A percentile compares a stretch with the other conserved stretches of the same genome.
These are phyloP conservation scores for Myiozetetes cayanensis DNA, from an alignment of 2,113 vertebrate species.

Conservation along the genomic window DNA sequence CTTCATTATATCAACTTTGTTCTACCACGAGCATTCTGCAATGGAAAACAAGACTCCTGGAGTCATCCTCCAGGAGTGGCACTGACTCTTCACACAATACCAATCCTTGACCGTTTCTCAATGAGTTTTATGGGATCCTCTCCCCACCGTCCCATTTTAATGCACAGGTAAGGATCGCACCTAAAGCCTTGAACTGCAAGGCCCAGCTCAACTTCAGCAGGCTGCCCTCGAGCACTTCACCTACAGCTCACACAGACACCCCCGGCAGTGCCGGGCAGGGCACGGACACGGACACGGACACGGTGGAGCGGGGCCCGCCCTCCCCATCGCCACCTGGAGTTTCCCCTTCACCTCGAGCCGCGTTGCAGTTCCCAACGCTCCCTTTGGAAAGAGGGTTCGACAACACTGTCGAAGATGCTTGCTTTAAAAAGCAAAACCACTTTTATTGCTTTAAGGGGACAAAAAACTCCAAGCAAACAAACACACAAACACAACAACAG, in stretches of 20 bases:
- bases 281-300: too few relatives aligned
- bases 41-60: background rate
- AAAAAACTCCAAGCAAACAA: background rate
- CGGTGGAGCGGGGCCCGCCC: background rate
- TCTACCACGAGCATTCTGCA: background rate
- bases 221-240: background rate
- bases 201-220: background rate
- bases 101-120: background rate
- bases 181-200: background rate
- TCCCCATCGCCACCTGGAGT: background rate
- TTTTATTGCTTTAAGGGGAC: background rate
- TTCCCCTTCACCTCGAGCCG: background rate
- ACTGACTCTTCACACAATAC: background rate
- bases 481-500: background rate
- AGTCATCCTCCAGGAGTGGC: background rate
- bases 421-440: too few relatives aligned
- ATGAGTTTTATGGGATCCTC: background rate
- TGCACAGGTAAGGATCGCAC: background rate
- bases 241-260: accelerated
- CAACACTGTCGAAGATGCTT: background rate
- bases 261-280: background rate
- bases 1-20: background rate
- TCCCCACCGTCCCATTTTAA: background rate
- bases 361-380: accelerated
- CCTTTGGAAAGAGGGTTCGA: background rate